These are phyloP conservation scores for Semotilus atromaculatus DNA, from an alignment of 2,797 vertebrate species.

Conservation along the genomic window DNA sequence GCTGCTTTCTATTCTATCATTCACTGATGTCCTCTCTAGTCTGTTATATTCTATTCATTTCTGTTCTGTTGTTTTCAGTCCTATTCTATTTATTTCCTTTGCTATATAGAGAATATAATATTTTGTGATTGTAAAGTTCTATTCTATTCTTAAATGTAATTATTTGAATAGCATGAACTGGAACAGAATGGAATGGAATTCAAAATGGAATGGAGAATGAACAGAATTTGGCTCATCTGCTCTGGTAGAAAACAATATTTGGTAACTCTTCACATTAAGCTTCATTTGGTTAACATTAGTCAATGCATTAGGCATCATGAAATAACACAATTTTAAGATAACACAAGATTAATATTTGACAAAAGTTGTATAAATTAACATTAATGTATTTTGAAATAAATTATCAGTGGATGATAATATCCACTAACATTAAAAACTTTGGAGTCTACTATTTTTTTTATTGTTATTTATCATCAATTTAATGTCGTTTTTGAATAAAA, in stretches of 20 bases:
- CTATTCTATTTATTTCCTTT: background rate
- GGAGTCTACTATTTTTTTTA: background rate
- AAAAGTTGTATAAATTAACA: background rate
- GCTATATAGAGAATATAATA: background rate
- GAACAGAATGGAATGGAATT: background rate
- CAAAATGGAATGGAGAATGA: too few species aligned
- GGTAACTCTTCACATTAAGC: background rate
- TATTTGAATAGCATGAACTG: background rate
- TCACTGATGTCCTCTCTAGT: background rate
- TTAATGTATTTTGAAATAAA: background rate
- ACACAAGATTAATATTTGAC: background rate
- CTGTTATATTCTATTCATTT: background rate
- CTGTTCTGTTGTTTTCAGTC: background rate
- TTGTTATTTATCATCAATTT: background rate
- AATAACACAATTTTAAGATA: background rate
- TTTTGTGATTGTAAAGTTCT: background rate
- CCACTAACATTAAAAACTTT: background rate
- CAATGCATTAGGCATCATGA: background rate
- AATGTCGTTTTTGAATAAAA: background rate
- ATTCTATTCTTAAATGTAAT: background rate
- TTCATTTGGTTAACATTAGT: background rate
- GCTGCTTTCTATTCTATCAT: background rate
- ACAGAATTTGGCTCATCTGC: background rate
- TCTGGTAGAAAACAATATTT: background rate
- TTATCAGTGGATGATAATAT: background rate